These are phyloP conservation scores for Ennomos quercinarius DNA, from an alignment of 2,888 invertebrate genomes.

Conservation along the genomic window DNA sequence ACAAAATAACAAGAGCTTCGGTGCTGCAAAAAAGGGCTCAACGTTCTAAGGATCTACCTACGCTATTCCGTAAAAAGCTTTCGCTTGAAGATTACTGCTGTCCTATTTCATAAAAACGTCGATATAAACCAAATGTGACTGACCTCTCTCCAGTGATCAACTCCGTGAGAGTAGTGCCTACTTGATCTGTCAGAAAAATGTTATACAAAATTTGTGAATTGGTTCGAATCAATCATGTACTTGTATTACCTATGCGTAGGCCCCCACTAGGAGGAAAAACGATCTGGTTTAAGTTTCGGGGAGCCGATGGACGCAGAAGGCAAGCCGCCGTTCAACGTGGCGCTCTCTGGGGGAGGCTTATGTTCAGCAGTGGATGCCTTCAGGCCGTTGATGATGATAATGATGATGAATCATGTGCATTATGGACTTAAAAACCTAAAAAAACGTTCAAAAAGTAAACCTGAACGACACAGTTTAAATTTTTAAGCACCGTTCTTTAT, in stretches of 20 bases:
- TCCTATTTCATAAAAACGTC: conserved; percentile 25
- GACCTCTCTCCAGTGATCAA: conserved; percentile 9
- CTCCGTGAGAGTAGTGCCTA: background rate
- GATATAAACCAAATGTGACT: conserved; percentile 23
- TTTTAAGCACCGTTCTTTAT: no score
- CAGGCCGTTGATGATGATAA: no score
- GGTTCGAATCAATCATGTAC: background rate
- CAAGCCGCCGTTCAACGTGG: no score
- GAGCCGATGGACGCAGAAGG: no score
- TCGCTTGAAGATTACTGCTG: conserved; percentile 14
- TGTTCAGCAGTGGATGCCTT: no score
- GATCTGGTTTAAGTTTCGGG: no score
- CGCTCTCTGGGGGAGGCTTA: no score
- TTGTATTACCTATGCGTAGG: no score
- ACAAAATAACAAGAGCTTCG: conserved; percentile 2
- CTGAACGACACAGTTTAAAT: no score
- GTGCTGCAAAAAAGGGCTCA: background rate
- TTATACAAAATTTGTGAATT: background rate
- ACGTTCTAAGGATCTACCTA: background rate
- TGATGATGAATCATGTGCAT: no score
- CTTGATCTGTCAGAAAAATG: conserved; percentile 12
- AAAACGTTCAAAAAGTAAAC: no score
- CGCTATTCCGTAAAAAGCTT: conserved; percentile 18
- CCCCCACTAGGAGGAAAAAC: no score
- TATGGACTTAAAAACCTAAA: background rate